Percentiles rank a stretch among this genome's conserved stretches.
Conservation (phyloP, 2,888 invertebrate species). For the Sphaerophoria rueppellii region DNA sequence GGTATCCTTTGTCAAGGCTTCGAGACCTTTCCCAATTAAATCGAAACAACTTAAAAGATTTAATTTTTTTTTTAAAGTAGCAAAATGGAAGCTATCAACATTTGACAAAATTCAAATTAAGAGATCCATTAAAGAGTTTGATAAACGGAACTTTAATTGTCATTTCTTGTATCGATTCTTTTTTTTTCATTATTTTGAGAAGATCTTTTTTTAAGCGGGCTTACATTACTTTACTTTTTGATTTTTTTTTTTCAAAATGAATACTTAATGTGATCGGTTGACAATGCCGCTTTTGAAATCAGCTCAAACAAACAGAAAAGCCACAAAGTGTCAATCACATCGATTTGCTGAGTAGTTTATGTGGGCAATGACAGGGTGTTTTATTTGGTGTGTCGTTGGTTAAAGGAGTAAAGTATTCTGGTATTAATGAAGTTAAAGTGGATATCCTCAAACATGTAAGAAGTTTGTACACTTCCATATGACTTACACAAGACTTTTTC, state of each 20-base stretch:
- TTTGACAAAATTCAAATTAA: constrained; percentile 16
- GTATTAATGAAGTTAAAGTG: no score
- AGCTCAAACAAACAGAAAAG: constrained; percentile 37
- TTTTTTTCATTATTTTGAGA: constrained; percentile 29
- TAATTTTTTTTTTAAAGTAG: background rate
- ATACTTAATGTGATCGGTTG: constrained; percentile 42
- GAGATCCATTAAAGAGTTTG: constrained; percentile 11
- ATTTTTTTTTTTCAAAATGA: constrained; percentile 9
- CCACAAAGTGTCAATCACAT: constrained; percentile 67
- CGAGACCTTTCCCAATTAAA: background rate
- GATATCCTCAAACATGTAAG: no score
- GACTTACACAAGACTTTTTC: no score
- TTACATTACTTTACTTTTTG: background rate
- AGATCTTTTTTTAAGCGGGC: background rate
- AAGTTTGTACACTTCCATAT: no score
- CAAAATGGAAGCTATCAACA: background rate
- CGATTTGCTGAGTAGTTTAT: constrained; percentile 39
- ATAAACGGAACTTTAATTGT: constrained; percentile 24
- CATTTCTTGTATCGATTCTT: constrained; percentile 16
- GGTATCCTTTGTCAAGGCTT: background rate
- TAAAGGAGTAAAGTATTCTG: no score
- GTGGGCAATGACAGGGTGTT: constrained; percentile 14
- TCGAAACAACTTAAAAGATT: constrained; percentile 6
- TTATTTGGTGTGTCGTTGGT: background rate
- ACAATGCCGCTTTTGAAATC: constrained; percentile 24